These are phyloP conservation scores for Noctua comes DNA, from an alignment of 2,888 invertebrate species.

Conservation along the genomic window DNA sequence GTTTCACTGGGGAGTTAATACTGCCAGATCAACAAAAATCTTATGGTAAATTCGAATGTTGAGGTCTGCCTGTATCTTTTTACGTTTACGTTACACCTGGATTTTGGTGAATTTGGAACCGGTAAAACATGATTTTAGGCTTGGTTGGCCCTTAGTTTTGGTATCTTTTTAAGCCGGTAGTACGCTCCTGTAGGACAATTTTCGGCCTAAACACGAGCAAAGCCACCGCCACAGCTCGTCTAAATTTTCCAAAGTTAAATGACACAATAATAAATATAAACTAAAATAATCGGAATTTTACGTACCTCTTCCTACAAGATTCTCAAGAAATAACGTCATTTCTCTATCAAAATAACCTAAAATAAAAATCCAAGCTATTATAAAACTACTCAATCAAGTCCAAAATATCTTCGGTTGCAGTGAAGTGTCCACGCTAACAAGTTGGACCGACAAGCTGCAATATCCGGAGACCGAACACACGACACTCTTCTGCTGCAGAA, in stretches of 20 bases:
- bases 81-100: neutral
- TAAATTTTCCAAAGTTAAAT: neutral
- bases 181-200: neutral
- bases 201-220: neutral
- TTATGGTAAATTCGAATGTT: neutral
- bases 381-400: constrained; percentile 62
- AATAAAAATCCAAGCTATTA: constrained; percentile 29
- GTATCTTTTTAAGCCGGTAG: neutral
- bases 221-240: neutral
- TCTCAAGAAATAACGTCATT: neutral
- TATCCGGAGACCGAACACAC: constrained; percentile 67
- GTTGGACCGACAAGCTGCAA: constrained; percentile 69
- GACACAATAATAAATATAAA: neutral
- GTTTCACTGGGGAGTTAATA: constrained; percentile 5
- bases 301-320: neutral
- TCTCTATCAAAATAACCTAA: neutral
- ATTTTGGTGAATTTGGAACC: neutral
- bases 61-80: neutral
- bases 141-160: neutral
- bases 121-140: accelerated
- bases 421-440: constrained; percentile 57
- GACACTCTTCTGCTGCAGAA: constrained; percentile 33
- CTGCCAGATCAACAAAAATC: neutral
- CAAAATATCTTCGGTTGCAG: constrained; percentile 52
- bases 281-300: neutral